Base-by-base conservation (phyloP, 1,140 invertebrate species). In the Habropoda laboriosa region DNA sequence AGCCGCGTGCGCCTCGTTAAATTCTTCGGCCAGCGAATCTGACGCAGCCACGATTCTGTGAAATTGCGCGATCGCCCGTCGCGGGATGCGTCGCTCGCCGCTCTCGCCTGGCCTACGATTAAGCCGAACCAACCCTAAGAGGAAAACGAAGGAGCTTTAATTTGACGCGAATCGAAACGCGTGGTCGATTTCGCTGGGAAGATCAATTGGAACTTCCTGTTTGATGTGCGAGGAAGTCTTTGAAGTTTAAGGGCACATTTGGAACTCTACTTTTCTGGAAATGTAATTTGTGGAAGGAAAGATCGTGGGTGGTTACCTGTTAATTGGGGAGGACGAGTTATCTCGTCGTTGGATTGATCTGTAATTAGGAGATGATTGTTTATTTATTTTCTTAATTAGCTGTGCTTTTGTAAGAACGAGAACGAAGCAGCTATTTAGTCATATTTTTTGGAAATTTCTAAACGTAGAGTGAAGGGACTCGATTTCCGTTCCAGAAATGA, bases 1-100 rank as follows among this genome's bases (percentile, higher is more conserved):
- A 67, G 83, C 51, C 90, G 90, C 90, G 90, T 91, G 90, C 63
- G 85, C 82, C 89, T 92, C 86, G 90, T 92, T 92, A 92, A 91
- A 91, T 88, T 90, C 86, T 88, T 91, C 89, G 85, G 76, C 75
- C 79, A 70, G 16, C 40, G 75, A 80, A 71, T 78, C 55, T 61
- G 77, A 79, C 85, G 79, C 51, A 64, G 60, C 77, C 61, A 71
- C 75, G 87, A 88, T 88, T 88, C 86, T 86, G 76, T 90, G 85
- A 89, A 91, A 91, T 90, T 86, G 88, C 76, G 83, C 87, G 83
- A 87, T 88, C 83, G 84, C 73, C 89, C 87, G 85, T 88, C 87
- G 86, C 64, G 32, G 60, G 68, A 76, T 55, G 32, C 55, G 45
- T 13, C 42, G 35, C 12, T 79, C 24, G 74, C 60, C 61, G 47